Base-by-base conservation (phyloP, 2,113 vertebrate genomes). In the Puma concolor region DNA sequence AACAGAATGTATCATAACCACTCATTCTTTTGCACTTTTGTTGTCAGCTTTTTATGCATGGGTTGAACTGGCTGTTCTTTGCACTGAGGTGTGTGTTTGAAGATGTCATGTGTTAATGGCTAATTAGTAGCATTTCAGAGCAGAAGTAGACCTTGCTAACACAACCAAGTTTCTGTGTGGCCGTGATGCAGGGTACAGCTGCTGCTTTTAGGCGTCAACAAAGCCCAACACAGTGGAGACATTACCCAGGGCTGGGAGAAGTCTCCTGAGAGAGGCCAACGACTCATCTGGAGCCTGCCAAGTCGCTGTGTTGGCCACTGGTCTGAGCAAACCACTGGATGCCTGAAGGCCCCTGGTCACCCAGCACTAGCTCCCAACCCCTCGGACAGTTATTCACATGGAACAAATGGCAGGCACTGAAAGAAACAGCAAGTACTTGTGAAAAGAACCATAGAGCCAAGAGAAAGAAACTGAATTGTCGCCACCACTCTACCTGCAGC, bases 81-180 rank as follows among this genome's bases (percentile, higher is more conserved):
- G 67, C 71, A 52, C 82, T 1, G 66, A 90, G 93, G 67, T 95
- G 54, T 92, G 52, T 77, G 50, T 88, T 41, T 77, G 90, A 57
- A 71, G 76, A 74, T 95, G 84, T 77, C 95, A 72, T n/a, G 82
- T 87, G 74, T 77, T 92, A 96, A 97, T 64, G 89, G 91, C 64
- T 92, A 90, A 94, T 97, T 89, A 96, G 94, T 21, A 95, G 83
- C 86, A 67, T 95, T 88, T 92, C 96, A 29, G 87, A 83, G 92
- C 63, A 91, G 81, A 88, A 79, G 84, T 13, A 15, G 41, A 91
- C 66, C 48, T 94, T 88, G 81, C 81, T 91, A 63, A 95, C 71
- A 93, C n/a, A 74, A 38, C 57, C 23, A 4, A 31, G 88, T n/a
- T 92, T 50, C 54, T 12, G 38, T 76, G 64, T 50, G 50, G 57